Percentiles rank a stretch among this genome's conserved stretches.
Evolutionary conservation across 2,888 invertebrate species (phyloP).

Genomic region (Stictocephala bisonia): DNA sequence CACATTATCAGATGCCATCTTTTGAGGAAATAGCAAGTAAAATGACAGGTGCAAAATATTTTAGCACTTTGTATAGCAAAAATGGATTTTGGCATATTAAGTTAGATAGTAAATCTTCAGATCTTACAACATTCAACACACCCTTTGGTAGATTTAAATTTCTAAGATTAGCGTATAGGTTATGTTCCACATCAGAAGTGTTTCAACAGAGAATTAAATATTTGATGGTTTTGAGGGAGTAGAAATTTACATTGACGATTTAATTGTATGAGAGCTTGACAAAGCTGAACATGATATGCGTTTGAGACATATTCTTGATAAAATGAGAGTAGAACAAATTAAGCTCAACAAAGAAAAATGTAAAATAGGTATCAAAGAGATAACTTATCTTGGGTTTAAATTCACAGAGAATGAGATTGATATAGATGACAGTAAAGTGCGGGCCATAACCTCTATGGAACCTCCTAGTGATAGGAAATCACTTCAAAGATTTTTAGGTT

Average conservation of each 20-base stretch:
- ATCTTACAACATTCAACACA: constrained; percentile 59
- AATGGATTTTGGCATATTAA: constrained; percentile 57
- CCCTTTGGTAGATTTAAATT: constrained; percentile 60
- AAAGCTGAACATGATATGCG: constrained; percentile 5
- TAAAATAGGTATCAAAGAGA: constrained; percentile 14
- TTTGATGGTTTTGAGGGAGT: constrained; percentile 54
- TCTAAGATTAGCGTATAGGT: constrained; percentile 59
- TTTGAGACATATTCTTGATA: constrained; percentile 10
- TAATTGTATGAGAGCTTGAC: constrained; percentile 53
- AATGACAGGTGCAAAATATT: constrained; percentile 51
- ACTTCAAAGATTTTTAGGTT: constrained; percentile 59
- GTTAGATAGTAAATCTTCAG: constrained; percentile 56
- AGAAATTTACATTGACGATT: constrained; percentile 59
- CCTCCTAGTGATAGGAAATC: constrained; percentile 56
- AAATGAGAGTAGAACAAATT: constrained; percentile 20
- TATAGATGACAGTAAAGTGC: constrained; percentile 48
- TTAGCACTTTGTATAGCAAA: constrained; percentile 51
- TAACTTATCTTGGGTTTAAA: constrained; percentile 19
- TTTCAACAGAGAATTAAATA: constrained; percentile 55
- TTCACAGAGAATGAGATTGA: not conserved
- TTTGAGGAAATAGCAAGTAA: constrained; percentile 59
- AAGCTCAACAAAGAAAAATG: constrained; percentile 22
- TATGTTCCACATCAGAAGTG: constrained; percentile 59
- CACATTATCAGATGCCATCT: constrained; percentile 57
- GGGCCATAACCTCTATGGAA: constrained; percentile 55